phyloP scores from a whole-genome alignment of 2,797 vertebrate species.

The Cygnus olor region DNA sequence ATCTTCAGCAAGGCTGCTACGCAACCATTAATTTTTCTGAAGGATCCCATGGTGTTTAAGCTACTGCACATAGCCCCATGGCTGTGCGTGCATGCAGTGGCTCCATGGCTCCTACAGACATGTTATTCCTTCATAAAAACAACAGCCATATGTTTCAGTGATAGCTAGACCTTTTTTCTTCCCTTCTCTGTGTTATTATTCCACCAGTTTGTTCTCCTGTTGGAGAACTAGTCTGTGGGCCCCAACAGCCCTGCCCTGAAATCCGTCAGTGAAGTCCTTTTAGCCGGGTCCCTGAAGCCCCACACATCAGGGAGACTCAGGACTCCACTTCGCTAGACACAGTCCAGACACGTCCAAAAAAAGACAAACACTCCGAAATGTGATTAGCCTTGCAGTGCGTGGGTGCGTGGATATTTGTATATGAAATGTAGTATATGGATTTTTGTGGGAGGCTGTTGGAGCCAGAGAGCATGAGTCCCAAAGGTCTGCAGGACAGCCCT shows the following conservation, averaged over 20 bases:
- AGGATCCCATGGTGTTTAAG: not conserved
- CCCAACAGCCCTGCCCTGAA: not conserved
- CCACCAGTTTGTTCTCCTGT: not conserved
- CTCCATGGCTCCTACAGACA: fast-evolving
- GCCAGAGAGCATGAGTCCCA: not conserved
- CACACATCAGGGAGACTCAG: not conserved
- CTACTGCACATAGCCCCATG: not conserved
- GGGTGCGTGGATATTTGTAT: not conserved
- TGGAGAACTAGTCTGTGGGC: not conserved
- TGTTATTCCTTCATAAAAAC: not conserved
- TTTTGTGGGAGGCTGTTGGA: not conserved
- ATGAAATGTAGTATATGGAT: not conserved
- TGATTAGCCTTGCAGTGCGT: not conserved
- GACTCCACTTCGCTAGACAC: fast-evolving
- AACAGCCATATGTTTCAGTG: not conserved
- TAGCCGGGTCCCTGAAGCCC: not conserved
- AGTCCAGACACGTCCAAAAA: not conserved
- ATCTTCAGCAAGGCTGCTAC: not conserved
- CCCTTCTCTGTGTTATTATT: not conserved
- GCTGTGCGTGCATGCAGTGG: not conserved
- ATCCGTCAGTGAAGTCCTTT: not conserved
- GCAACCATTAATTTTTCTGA: not conserved
- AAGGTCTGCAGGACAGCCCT: not conserved
- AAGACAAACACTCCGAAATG: not conserved
- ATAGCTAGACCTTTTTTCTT: not conserved